Base-by-base conservation (phyloP, 2,797 vertebrate species). In the Ctenopoma kingsleyae region DNA sequence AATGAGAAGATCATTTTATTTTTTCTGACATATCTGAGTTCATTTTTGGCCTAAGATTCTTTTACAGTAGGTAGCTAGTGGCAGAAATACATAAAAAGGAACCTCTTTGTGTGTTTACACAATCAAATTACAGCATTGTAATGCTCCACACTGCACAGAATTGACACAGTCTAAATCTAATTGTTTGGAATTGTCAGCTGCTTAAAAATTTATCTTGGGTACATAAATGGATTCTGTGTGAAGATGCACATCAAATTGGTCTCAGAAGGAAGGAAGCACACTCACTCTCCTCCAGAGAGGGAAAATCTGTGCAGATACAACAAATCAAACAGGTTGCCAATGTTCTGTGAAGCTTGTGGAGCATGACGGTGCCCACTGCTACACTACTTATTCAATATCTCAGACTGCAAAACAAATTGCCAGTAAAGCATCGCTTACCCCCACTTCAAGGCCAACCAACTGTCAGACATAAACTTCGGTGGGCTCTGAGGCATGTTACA, bases 321-420 rank as follows among this genome's bases (percentile, higher is more conserved):
- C 76, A 83, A 84, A 86, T 85, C 77, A 76, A 81, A 80, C 60
- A 79, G 65, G 77, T 74, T 77, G 82, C 75, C 74, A 46, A 44
- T 74, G 74, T 74, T 81, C 74, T 63, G 58, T 56, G 48, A 75
- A 80, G 78, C 66, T 19, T 47, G 49, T 20, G 13, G 72, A 78
- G 80, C 83, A 84, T 77, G 86, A 83, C 64, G 13, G 66, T 17
- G 53, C 67, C 82, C 70, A 56, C 67, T 3, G 61, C 71, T 47
- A n/a, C 66, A 54, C 50, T 67, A 71, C 63, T 68, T 78, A 78
- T 80, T 81, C 78, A 76, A 53, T 65, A 75, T 75, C 72, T 75
- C 74, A 55, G 49, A 51, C 71, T 57, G 69, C 67, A 78, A 87
- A 86, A 83, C 83, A 85, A 85, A 84, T 80, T 71, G 62, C 69